Percentiles rank a stretch among this genome's conserved stretches.
Conservation (phyloP, 2,797 vertebrate species). For the Enteromius treurensis region DNA sequence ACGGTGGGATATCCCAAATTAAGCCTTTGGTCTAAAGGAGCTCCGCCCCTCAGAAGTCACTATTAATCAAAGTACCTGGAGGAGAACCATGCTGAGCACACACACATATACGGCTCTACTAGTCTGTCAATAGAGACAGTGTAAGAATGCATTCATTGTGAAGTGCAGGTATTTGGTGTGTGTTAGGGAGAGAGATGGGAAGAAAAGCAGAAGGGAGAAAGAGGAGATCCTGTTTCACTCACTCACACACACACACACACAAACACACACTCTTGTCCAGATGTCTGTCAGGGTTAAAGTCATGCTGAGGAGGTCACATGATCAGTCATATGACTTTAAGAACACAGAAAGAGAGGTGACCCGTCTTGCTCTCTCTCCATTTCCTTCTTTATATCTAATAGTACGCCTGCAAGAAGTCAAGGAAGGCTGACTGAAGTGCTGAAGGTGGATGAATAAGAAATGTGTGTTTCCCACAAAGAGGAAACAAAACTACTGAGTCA, state of each 20-base stretch:
- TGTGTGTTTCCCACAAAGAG: slow-evolving; percentile 35
- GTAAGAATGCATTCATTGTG: slow-evolving; percentile 81
- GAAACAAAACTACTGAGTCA: slow-evolving; percentile 53
- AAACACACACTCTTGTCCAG: slow-evolving; percentile 42
- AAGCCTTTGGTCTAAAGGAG: slow-evolving; percentile 38
- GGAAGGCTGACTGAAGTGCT: slow-evolving; percentile 25
- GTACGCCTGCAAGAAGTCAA: slow-evolving; percentile 26
- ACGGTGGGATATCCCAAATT: slow-evolving; percentile 52
- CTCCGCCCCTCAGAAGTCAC: slow-evolving; percentile 50
- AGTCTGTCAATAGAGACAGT: slow-evolving; percentile 45
- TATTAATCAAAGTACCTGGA: slow-evolving; percentile 45
- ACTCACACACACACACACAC: slow-evolving; percentile 25
- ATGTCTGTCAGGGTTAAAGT: slow-evolving; percentile 61
- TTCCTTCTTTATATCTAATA: slow-evolving; percentile 24
- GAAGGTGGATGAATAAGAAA: slow-evolving; percentile 24
- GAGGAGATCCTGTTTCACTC: slow-evolving; percentile 60
- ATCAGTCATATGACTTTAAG: slow-evolving; percentile 61
- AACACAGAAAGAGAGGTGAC: slow-evolving; percentile 51
- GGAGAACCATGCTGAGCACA: slow-evolving; percentile 19
- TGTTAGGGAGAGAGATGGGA: slow-evolving; percentile 59
- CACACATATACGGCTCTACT: slow-evolving; percentile 22
- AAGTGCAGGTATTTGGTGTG: slow-evolving; percentile 77
- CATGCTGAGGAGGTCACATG: slow-evolving; percentile 61
- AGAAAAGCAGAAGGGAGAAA: slow-evolving; percentile 61
- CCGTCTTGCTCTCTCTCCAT: slow-evolving; percentile 31